Evolutionary conservation across 2,797 vertebrate genomes (phyloP).

Genomic region (Pangasius macronema): DNA sequence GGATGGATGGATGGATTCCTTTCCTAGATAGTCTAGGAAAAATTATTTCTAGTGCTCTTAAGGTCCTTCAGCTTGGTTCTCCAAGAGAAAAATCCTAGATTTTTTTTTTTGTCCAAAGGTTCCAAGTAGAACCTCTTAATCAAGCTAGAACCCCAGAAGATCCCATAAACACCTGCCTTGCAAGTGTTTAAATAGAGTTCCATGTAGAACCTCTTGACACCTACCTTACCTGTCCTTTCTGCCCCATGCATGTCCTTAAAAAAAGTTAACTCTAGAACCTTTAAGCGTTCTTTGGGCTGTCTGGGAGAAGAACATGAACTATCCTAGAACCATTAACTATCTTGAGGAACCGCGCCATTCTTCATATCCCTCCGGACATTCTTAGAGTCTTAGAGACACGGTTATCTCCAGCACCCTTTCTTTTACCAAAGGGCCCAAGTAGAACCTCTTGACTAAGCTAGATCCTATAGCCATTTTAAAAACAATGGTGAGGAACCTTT

Average conservation of each 20-base stretch:
- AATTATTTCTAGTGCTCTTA: background rate
- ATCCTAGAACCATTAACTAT: background rate
- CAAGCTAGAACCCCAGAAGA: background rate
- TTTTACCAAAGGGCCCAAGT: background rate
- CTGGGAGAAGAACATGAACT: background rate
- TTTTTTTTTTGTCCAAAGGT: background rate
- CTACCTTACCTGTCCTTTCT: background rate
- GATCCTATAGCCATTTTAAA: background rate
- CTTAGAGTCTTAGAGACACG: background rate
- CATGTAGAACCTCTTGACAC: background rate
- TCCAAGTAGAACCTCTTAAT: background rate
- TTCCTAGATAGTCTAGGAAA: background rate
- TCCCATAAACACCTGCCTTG: background rate
- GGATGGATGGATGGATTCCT: background rate
- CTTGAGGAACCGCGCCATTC: background rate
- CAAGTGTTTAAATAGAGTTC: background rate
- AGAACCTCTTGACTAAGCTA: background rate
- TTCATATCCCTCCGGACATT: background rate
- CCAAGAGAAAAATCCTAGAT: background rate
- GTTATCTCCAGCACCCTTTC: background rate
- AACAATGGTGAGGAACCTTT: background rate
- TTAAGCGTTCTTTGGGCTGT: background rate
- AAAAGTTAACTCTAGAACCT: background rate
- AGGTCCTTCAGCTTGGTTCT: background rate
- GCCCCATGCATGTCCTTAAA: background rate